Evolutionary conservation across 2,113 vertebrate species (phyloP), one percentile per base, ranked within the genome.

Genomic region (Chaenocephalus aceratus): DNA sequence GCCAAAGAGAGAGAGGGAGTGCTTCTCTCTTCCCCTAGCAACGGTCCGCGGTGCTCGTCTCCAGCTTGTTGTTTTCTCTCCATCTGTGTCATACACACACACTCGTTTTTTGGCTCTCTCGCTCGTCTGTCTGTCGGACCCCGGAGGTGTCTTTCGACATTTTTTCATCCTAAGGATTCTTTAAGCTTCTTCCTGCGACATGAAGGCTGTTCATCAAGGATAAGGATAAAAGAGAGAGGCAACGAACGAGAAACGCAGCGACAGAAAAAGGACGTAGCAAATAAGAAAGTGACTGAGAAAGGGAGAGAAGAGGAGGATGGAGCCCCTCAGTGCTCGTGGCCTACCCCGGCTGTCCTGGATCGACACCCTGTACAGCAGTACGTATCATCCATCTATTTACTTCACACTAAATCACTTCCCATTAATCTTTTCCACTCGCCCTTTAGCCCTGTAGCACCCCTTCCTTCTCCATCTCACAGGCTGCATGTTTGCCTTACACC

Each of bases 351-450:
- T 99, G 89, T 99, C 98, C 91, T 98, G 97, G 97, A 98, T 99
- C 90, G 97, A 99, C 96, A 98, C 98, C 53, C 97, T 99, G 80
- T 99, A 99, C 90, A 97, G 97, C 97, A 98, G 97, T 98, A 98
- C 59, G 98, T 97, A 96, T 75, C 54, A 11, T 69, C 72, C 44
- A 3, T 79, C 26, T 53, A 5, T 67, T 61, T 46, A 34, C 82
- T 76, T 60, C 67, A 63, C 72, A 53, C 71, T 41, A 41, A 41
- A 59, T 82, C n/a, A 8, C 65, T 62, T 74, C 68, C 16, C 62
- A 30, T 82, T 76, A 60, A 63, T 86, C 56, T 54, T 10, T 41
- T 12, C 41, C 13, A 14, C n/a, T 60, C 30, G 21, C 75, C 59
- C 73, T 79, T 74, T 59, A 51, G 62, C 71, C 34, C 21, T 86